Evolutionary conservation across 2,888 invertebrate species (phyloP), one percentile per base, ranked within the genome.

Genomic region (Brachyptera risi): DNA sequence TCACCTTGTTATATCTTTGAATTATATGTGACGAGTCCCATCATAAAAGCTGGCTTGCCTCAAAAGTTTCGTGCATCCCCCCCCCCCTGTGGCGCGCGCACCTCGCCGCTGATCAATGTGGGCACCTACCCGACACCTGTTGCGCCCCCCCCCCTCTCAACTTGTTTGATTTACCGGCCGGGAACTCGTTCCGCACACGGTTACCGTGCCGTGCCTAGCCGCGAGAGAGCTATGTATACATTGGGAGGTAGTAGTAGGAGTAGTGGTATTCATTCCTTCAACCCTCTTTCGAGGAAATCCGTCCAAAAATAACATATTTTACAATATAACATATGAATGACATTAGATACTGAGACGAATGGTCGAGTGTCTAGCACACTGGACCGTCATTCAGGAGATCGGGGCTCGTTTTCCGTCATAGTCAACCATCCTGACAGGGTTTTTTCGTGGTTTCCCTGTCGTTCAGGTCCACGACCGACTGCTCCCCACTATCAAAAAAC

Each of bases 11-110:
- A 51, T 27, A 15, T 1, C 5, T 31, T 35, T 51, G 51, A 51
- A 51, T 51, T 50, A 50, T 50, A 50, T 26, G 50, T 44, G 50
- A 50, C 35, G 51, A 51, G 51, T 35, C n/a, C n/a, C n/a, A n/a
- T n/a, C n/a, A n/a, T 15, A 15, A 51, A 35, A 35, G 35, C 11
- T n/a, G 11, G n/a, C 26, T 50, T 24, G 26, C 50, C 44, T 44
- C 44, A 24, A 26, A 26, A 50, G 23, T 50, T 50, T 50, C 50
- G 26, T n/a, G 23, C 27, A 26, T 26, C 23, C 26, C 26, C 15
- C n/a, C n/a, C n/a, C n/a, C 26, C 40, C 5, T n/a, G 40, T 5
- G 17, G 7, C 7, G 44, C 40, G 15, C 31, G 31, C 11, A 7
- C 5, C 11, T 19, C 44, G n/a, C 44, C 19, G 21, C 4, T 50